Base-by-base conservation (phyloP, 2,888 invertebrate species). In the Ichneumon xanthorius region DNA sequence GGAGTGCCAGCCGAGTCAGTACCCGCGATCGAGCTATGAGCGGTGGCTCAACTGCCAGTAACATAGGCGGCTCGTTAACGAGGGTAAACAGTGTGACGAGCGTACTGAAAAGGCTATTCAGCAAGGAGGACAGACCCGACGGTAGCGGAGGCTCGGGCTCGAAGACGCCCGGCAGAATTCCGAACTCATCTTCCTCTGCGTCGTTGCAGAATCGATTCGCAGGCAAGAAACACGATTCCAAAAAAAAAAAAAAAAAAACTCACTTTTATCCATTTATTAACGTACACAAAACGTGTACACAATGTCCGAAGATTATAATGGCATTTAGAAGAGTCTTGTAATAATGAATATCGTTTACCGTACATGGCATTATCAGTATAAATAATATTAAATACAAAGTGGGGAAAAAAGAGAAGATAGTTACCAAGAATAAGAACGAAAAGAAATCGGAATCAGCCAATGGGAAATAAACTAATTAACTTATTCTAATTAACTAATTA, bases 21-120 rank as follows among this genome's bases (percentile, higher is more conserved):
- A 90, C 89, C 61, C 89, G 93, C 7, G 93, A 94, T 67, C 90
- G 93, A 19, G 89, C 90, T 9, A 79, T 92, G 22, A 93, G 91
- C 77, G 89, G 89, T 3, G 93, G 93, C 6, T 94, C 94, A 2
- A 92, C 92, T 4, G 88, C 93, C 3, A 94, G 93, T 58, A 94
- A 92, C 76, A 88, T 94, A 33, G 92, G 95, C 79, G 95, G 95
- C 16, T 95, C 96, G 0, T 94, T 98, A 89, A 95, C 96, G 0
- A 95, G 97, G 71, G 96, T 96, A 0, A 96, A 96, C 90, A 97
- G 97, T 0, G 97, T 97, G 50, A 97, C 97, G 0, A 97, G 96
- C 14, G 96, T 97, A 90, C 93, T 98, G 7, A 97, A 97, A 91
- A 95, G 97, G 87, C 94, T 98, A 76, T 97, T 98, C 90, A 97